phyloP scores from a whole-genome alignment of 2,113 vertebrate species.

The Pheucticus melanocephalus region DNA sequence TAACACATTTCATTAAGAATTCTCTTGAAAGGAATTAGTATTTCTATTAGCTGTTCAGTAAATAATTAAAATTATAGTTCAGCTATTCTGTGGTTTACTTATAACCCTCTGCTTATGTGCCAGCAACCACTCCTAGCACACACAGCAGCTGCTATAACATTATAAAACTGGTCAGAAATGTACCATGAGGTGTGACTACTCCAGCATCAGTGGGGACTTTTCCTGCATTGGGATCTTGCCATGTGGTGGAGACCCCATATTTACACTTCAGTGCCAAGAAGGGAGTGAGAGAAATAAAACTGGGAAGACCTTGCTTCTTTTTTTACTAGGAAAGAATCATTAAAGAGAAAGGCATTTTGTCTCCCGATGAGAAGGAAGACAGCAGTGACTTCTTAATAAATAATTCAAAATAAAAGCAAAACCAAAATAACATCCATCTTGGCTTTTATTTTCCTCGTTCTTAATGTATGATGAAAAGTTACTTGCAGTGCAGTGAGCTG shows the following conservation, averaged over 20 bases:
- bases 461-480: conserved; percentile 38
- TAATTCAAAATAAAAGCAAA: conserved; percentile 60
- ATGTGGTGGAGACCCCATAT: not conserved
- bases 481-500: conserved; percentile 39
- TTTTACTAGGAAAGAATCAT: not conserved
- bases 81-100: not conserved
- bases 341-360: conserved; percentile 28
- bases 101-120: not conserved
- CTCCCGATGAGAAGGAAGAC: not conserved
- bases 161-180: not conserved
- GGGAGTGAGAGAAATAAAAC: not conserved
- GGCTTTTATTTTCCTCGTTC: conserved; percentile 49
- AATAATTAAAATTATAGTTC: not conserved
- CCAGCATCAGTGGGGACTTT: not conserved
- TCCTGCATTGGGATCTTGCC: not conserved
- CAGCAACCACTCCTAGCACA: not conserved
- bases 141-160: not conserved
- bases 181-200: not conserved
- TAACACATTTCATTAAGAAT: not conserved
- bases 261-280: not conserved
- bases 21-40: not conserved
- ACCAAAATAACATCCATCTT: conserved; percentile 47
- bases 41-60: not conserved
- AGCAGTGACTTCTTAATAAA: conserved; percentile 43
- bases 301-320: not conserved